Evolutionary conservation across 1,140 invertebrate species (phyloP), one percentile per base, ranked within the genome.

Genomic region (Trypoxylus dichotomus): DNA sequence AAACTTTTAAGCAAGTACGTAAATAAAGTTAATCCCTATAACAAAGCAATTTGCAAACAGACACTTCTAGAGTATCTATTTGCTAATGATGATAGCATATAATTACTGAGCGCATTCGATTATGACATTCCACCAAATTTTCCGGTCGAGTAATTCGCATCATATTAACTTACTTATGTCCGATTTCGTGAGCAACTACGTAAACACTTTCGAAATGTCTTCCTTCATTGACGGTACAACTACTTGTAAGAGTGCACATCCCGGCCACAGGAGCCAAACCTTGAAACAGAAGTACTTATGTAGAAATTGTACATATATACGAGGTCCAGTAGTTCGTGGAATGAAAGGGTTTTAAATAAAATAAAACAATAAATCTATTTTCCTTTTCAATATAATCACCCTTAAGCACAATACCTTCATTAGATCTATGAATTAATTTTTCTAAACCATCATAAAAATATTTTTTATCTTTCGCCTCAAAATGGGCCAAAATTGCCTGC

Each of bases 181-280:
- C 90, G 79, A 91, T 91, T 86, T 91, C 90, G 80, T 91, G 90
- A 1, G 89, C 90, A 11, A 91, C 89, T 0, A 91, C 90, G 77
- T 91, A 90, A n/a, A 90, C 90, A 77, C 89, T 90, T 84, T 91
- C 90, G 85, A 91, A 91, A 85, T 91, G 90, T 58, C 90, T 85
- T 13, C 90, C 91, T 87, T 91, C 91, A 79, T 91, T 91, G 5
- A 91, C 90, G 5, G 90, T 91, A 80, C 91, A 91, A 80, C 90
- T 91, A 79, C 90, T 91, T 0, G 90, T 88, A 13, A 87, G 81
- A 21, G 90, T 90, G 79, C 91, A 91, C 91, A 91, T 91, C 11
- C 91, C 90, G 73, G 90, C 89, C 0, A 91, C 90, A 19, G 91
- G 91, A 3, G 90, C 90, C 63, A 91, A 83, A 63, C 90, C 90